phyloP scores from a whole-genome alignment of 2,113 vertebrate species.

The Melospiza melodia region DNA sequence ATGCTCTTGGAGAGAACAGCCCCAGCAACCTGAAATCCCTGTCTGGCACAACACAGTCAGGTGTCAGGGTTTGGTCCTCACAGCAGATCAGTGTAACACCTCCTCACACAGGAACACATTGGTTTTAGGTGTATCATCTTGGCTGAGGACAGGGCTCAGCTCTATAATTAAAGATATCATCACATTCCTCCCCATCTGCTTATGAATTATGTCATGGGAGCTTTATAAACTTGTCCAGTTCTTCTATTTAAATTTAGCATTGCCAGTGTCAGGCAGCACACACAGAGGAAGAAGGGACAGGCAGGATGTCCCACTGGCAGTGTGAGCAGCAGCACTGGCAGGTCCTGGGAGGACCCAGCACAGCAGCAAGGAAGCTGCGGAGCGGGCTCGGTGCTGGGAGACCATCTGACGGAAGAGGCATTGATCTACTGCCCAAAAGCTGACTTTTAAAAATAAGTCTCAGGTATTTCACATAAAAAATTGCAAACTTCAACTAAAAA shows the following conservation, averaged over 20 bases:
- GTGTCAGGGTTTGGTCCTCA: not conserved
- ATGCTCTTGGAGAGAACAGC: not conserved
- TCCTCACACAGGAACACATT: not conserved
- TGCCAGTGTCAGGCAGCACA: not conserved
- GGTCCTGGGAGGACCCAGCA: not conserved
- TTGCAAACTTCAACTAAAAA: slow-evolving; percentile 71
- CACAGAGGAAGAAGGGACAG: not conserved
- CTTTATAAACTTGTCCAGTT: slow-evolving; percentile 5
- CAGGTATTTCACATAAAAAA: slow-evolving; percentile 69
- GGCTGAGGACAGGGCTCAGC: not conserved
- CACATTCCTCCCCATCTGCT: not conserved
- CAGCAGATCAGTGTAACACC: not conserved
- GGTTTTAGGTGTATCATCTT: not conserved
- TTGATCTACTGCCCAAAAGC: slow-evolving; percentile 43
- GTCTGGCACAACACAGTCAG: not conserved
- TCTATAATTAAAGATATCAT: not conserved
- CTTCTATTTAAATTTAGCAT: slow-evolving; percentile 11
- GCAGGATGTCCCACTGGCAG: not conserved
- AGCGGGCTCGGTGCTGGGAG: not conserved
- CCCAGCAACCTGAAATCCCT: not conserved
- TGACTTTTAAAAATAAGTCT: slow-evolving; percentile 61
- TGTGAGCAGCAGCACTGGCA: accelerated
- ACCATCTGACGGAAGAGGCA: slow-evolving; percentile 40
- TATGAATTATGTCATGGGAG: not conserved
- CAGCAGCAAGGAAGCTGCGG: not conserved